These are phyloP conservation scores for Agrotis ipsilon DNA, from an alignment of 2,888 invertebrate species.

Conservation along the genomic window DNA sequence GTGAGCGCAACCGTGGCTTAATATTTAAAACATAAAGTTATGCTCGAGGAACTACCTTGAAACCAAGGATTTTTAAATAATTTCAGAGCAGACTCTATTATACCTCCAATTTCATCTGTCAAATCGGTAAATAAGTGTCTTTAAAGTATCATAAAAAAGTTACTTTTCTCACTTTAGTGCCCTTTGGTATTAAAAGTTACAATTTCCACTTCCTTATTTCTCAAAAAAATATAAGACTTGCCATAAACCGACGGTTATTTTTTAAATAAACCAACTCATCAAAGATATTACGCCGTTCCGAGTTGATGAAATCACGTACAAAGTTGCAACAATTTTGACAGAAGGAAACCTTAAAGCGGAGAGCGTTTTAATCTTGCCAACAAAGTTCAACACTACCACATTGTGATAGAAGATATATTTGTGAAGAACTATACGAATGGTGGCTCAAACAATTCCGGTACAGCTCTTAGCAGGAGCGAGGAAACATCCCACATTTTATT, in stretches of 20 bases:
- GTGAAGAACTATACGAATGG: conserved; percentile 63
- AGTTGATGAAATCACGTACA: conserved; percentile 61
- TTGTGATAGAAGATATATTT: conserved; percentile 67
- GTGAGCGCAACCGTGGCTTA: conserved; percentile 25
- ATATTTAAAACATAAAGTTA: conserved; percentile 32
- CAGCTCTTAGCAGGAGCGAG: conserved; percentile 80
- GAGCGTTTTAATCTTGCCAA: conserved; percentile 63
- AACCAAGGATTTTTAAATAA: conserved; percentile 40
- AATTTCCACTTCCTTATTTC: conserved; percentile 45
- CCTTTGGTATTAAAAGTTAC: conserved; percentile 1
- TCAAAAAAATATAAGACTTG: conserved; percentile 23
- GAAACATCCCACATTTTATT: conserved; percentile 89
- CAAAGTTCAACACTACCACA: conserved; percentile 62
- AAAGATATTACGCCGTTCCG: conserved; percentile 35
- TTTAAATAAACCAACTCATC: conserved; percentile 46
- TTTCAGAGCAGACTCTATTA: conserved; percentile 17
- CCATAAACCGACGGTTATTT: conserved; percentile 31
- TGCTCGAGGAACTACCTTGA: conserved; percentile 51
- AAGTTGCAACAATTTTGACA: conserved; percentile 63
- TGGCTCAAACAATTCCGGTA: conserved; percentile 65
- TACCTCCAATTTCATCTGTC: conserved; percentile 15
- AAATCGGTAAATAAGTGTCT: neutral
- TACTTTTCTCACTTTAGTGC: neutral
- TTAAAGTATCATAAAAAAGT: neutral
- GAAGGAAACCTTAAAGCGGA: conserved; percentile 38